phyloP scores from a whole-genome alignment of 2,113 vertebrate genomes.

The Orcinus orca region DNA sequence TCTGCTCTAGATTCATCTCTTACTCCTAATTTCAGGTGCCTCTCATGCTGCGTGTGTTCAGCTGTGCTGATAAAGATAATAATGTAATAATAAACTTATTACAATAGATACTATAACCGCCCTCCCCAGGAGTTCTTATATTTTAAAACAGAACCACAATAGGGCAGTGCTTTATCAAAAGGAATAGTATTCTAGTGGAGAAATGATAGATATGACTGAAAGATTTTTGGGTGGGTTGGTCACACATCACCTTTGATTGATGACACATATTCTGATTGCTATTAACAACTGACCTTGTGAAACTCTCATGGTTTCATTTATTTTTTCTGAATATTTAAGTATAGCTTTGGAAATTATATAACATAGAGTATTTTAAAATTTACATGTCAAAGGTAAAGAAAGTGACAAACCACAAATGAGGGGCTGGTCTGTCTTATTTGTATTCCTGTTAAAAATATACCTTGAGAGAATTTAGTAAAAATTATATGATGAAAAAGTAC shows the following conservation, averaged over 20 bases:
- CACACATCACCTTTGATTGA: neutral
- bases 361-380: neutral
- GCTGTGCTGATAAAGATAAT: neutral
- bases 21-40: neutral
- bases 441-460: neutral
- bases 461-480: neutral
- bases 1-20: neutral
- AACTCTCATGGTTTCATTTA: neutral
- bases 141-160: neutral
- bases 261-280: neutral
- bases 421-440: neutral
- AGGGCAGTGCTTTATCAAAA: neutral
- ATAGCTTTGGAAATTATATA: neutral
- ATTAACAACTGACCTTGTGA: neutral
- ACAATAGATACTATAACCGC: neutral
- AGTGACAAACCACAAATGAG: neutral
- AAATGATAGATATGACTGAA: neutral
- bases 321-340: neutral
- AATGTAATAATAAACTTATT: neutral
- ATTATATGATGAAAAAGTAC: neutral
- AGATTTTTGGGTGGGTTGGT: neutral
- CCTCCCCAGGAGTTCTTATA: neutral
- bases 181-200: neutral
- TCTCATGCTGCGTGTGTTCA: neutral
- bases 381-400: neutral